Percentiles rank a stretch among this genome's conserved stretches.
Conservation (phyloP, 1,140 invertebrate species). For the Phymastichus coffea region DNA sequence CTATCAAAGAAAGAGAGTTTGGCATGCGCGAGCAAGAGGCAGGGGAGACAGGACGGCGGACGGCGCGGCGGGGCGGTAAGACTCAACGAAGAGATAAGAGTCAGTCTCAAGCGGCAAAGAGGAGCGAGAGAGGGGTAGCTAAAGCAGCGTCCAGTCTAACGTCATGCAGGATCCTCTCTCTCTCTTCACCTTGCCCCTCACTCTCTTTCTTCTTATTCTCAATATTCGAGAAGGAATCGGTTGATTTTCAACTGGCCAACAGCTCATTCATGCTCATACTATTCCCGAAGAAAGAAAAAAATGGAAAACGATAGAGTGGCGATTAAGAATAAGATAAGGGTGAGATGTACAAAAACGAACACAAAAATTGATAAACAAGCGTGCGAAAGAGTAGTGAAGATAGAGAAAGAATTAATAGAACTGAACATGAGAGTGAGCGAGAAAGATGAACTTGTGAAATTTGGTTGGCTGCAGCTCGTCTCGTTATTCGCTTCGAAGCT, state of each 20-base stretch:
- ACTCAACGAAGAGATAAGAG: conserved; percentile 22
- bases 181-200: conserved; percentile 7
- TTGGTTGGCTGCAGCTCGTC: conserved; percentile 50
- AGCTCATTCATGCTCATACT: not conserved
- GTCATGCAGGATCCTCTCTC: conserved; percentile 32
- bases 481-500: conserved; percentile 24
- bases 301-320: not conserved
- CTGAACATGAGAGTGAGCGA: conserved; percentile 3
- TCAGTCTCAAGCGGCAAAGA: conserved; percentile 6
- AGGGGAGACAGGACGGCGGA: not conserved
- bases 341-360: not conserved
- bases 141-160: conserved; percentile 23
- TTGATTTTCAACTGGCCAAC: too few species aligned
- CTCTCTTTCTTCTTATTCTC: not conserved
- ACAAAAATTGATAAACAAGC: not conserved
- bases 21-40: too few species aligned
- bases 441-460: conserved; percentile 44
- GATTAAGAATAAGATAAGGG: conserved; percentile 14
- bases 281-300: conserved; percentile 18
- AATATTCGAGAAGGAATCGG: too few species aligned
- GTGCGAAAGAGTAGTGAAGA: conserved; percentile 21
- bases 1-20: too few species aligned
- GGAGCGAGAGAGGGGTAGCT: conserved; percentile 9
- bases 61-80: conserved; percentile 17
- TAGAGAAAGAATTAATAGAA: not conserved